Percentiles rank a stretch among this genome's conserved stretches.
Conservation (phyloP, 2,888 invertebrate species). For the Seira ritae region DNA sequence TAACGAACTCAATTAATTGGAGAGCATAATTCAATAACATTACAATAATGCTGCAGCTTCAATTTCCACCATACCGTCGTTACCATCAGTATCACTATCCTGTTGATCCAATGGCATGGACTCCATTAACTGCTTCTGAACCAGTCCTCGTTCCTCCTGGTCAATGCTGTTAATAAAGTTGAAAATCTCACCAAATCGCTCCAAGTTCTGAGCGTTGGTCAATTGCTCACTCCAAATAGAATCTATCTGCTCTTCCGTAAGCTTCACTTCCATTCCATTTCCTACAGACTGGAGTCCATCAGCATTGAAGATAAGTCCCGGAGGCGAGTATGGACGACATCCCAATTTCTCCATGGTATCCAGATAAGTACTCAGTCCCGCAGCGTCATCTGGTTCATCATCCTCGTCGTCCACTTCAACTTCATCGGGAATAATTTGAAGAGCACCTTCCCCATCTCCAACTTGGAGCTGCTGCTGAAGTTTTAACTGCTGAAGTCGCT, state of each 20-base stretch:
- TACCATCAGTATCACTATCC: not conserved
- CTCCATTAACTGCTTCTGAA: not conserved
- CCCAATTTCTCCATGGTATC: conserved; percentile 29
- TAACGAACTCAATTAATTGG: not conserved
- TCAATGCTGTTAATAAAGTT: conserved; percentile 35
- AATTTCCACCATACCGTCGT: not conserved
- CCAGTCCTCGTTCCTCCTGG: not conserved
- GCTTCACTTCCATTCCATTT: not conserved
- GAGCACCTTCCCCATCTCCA: not conserved
- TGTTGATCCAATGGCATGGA: not conserved
- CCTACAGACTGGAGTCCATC: not conserved
- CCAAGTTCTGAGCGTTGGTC: conserved; percentile 19
- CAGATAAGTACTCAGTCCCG: conserved; percentile 33
- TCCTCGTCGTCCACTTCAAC: conserved; percentile 30
- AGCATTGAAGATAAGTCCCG: not conserved
- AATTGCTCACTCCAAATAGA: conserved; percentile 41
- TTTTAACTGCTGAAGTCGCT: conserved; percentile 29
- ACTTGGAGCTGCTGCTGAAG: not conserved
- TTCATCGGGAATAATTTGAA: not conserved
- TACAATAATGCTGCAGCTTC: not conserved
- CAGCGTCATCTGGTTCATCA: conserved; percentile 16
- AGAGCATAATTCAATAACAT: too few relatives aligned
- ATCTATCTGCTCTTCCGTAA: conserved; percentile 16
- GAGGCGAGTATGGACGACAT: not conserved
- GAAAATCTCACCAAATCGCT: conserved; percentile 30